A percentile compares a stretch with the other conserved stretches of the same genome.
Conservation (phyloP, 2,113 vertebrate genomes). For the Anguilla japonica region DNA sequence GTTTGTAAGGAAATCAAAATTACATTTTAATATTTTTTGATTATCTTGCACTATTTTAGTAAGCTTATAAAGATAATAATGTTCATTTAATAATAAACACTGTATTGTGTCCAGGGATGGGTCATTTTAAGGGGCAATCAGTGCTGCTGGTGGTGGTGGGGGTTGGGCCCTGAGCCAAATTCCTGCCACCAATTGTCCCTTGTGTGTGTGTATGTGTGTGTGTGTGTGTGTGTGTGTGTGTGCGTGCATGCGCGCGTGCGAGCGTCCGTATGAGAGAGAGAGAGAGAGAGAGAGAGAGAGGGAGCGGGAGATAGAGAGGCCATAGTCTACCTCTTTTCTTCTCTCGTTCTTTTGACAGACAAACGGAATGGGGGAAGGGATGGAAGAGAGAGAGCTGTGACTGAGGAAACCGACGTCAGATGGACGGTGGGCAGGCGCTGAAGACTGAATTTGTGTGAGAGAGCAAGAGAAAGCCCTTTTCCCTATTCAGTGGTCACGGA, state of each 20-base stretch:
- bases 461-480: slow-evolving; percentile 17
- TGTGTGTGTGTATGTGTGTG: neutral
- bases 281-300: neutral
- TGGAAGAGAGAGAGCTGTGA: neutral
- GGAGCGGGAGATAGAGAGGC: neutral
- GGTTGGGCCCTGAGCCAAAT: neutral
- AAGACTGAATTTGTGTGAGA: slow-evolving; percentile 1
- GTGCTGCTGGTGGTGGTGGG: neutral
- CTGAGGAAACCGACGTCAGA: slow-evolving; percentile 19
- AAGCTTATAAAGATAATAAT: neutral
- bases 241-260: neutral
- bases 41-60: neutral
- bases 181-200: neutral
- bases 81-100: neutral
- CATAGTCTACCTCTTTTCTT: neutral
- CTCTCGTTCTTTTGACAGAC: slow-evolving; percentile 16
- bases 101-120: neutral
- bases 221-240: neutral
- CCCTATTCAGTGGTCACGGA: slow-evolving; percentile 12
- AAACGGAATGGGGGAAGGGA: slow-evolving; percentile 11
- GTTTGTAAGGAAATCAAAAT: neutral
- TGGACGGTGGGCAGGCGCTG: slow-evolving; percentile 22
- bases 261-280: no score
- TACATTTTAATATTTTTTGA: neutral
- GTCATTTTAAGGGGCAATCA: neutral